Conservation (phyloP, 2,888 invertebrate genomes). For the Drosophila acutilabella region DNA sequence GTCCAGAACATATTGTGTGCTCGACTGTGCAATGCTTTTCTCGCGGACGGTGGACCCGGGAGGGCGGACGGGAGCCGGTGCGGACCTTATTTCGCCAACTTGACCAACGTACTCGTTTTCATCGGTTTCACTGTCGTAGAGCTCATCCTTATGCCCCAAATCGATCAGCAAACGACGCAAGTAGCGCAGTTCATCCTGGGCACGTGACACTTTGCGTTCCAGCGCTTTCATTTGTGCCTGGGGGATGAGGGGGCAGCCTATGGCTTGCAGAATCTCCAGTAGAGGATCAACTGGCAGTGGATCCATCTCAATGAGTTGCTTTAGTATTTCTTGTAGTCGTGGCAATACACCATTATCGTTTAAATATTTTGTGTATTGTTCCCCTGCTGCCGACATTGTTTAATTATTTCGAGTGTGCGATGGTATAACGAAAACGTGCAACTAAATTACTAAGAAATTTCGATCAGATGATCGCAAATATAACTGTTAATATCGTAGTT, state of each 20-base stretch:
- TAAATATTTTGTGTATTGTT: conserved; percentile 43
- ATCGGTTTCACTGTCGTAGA: conserved; percentile 62
- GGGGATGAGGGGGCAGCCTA: conserved; percentile 66
- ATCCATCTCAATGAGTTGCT: conserved; percentile 41
- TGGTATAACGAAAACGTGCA: conserved; percentile 11
- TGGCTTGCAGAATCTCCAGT: conserved; percentile 46
- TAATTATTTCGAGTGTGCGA: neutral
- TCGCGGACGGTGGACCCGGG: neutral
- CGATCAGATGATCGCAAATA: conserved; percentile 21
- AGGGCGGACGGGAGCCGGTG: neutral
- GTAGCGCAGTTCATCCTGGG: conserved; percentile 61
- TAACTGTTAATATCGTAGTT: conserved; percentile 46
- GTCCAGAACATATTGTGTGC: conserved; percentile 6
- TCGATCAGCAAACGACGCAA: conserved; percentile 52
- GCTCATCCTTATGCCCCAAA: conserved; percentile 43
- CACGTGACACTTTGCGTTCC: conserved; percentile 61
- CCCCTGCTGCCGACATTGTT: conserved; percentile 48
- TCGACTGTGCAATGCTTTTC: neutral
- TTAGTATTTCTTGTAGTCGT: conserved; percentile 46
- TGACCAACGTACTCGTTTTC: conserved; percentile 56
- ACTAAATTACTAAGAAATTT: neutral
- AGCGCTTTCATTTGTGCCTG: conserved; percentile 64
- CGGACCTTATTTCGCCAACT: conserved; percentile 25
- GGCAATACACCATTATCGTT: conserved; percentile 47
- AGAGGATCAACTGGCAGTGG: conserved; percentile 57